Base-by-base conservation (phyloP, 53 echinoderm and acorn worm species). In the Astropecten irregularis region DNA sequence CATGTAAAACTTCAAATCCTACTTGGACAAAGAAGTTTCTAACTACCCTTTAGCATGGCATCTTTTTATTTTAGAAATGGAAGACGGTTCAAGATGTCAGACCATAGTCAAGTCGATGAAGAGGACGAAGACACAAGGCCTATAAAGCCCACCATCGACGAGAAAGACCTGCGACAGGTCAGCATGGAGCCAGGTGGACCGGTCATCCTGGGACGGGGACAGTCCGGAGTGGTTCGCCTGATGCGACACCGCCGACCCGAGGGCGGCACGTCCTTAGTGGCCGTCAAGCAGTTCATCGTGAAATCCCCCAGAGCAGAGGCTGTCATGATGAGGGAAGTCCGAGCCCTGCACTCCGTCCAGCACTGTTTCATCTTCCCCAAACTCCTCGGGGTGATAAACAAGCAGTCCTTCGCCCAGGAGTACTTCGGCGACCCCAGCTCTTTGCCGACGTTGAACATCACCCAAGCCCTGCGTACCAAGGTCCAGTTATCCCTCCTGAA, bases 381-480 rank as follows among this genome's bases (percentile, higher is more conserved):
- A n/a, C 29, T 79, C 7, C 47, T 79, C 9, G 79, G 79, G 8
- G 79, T 79, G 32, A 60, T 79, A 32, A 32, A 26, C 48, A 47
- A 29, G 20, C 62, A 62, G 29, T 47, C 79, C 44, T 79, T 79
- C 47, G 79, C 79, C 35, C 79, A 79, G 79, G 62, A 79, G 44
- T 79, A 42, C 44, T 29, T 79, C 32, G 79, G 79, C 29, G 47
- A 79, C 62, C 79, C 61, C 6, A 79, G 61, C 61, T 29, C 40
- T 20, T n/a, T 79, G 31, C 18, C 21, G 16, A 47, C 79, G 31
- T 30, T 79, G 20, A 79, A 62, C n/a, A 32, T 79, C 47, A 46
- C 61, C 61, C 44, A 79, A 20, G 79, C 61, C 26, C 61, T 79
- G 28, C 11, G 31, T 10, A 62, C 44, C 2, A 44, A 44, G 39